Conservation (phyloP, 2,888 invertebrate genomes). For the Halictus ligatus region DNA sequence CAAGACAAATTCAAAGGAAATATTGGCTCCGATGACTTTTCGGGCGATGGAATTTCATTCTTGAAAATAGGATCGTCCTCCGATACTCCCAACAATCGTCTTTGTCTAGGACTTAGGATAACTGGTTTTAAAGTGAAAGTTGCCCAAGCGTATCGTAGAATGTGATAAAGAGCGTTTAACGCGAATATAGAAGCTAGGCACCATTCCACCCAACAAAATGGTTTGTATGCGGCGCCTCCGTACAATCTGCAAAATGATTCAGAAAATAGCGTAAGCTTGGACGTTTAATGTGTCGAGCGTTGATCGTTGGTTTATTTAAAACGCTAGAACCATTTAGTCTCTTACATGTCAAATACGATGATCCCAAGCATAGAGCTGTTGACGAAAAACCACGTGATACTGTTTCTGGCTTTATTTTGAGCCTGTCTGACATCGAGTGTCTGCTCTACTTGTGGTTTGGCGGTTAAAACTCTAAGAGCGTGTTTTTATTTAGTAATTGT, state of each 20-base stretch:
- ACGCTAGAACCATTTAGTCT: slow-evolving; percentile 39
- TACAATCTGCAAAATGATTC: slow-evolving; percentile 71
- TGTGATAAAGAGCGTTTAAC: slow-evolving; percentile 86
- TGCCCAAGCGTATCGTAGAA: slow-evolving; percentile 84
- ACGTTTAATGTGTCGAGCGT: neutral
- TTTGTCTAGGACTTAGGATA: slow-evolving; percentile 85
- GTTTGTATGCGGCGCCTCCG: slow-evolving; percentile 77
- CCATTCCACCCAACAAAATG: slow-evolving; percentile 80
- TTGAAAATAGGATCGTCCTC: slow-evolving; percentile 82
- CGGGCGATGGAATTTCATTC: slow-evolving; percentile 61
- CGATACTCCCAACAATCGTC: slow-evolving; percentile 85
- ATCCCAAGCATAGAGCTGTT: slow-evolving; percentile 86
- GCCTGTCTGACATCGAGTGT: slow-evolving; percentile 86
- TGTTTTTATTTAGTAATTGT: neutral
- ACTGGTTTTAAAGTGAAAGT: slow-evolving; percentile 84
- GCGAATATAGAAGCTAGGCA: slow-evolving; percentile 83
- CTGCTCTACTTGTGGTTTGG: slow-evolving; percentile 85
- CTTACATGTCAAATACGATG: slow-evolving; percentile 88
- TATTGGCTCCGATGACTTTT: slow-evolving; percentile 67
- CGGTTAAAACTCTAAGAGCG: slow-evolving; percentile 76
- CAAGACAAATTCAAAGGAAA: slow-evolving; percentile 76
- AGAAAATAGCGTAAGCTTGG: neutral
- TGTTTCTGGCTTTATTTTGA: slow-evolving; percentile 85
- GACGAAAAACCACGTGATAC: slow-evolving; percentile 87
- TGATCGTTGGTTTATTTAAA: neutral